Evolutionary conservation across 2,797 vertebrate species (phyloP).

Genomic region (Acanthurus lineatus): DNA sequence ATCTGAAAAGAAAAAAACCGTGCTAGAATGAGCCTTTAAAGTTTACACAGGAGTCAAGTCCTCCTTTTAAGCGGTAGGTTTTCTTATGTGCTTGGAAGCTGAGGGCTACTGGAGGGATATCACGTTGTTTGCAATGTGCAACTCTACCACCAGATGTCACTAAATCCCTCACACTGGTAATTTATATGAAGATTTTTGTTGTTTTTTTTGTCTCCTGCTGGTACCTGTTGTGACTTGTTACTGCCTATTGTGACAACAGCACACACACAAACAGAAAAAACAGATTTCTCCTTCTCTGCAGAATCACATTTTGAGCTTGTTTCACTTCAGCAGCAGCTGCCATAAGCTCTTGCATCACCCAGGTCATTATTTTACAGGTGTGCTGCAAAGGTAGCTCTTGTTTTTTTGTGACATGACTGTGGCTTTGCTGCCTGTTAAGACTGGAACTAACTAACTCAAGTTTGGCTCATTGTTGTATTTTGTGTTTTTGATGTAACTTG

Average conservation of each 20-base stretch:
- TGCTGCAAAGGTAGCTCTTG: neutral
- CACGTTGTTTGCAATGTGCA: too few relatives aligned
- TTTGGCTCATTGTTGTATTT: conserved; percentile 4
- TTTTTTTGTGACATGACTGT: neutral
- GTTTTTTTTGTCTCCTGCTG: too few relatives aligned
- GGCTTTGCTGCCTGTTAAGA: conserved; percentile 1
- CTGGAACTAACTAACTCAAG: conserved; percentile 12
- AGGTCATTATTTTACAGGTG: conserved; percentile 9
- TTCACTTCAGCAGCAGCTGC: neutral
- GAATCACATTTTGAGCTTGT: neutral
- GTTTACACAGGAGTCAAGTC: too few relatives aligned
- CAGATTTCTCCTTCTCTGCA: neutral
- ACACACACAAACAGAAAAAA: neutral
- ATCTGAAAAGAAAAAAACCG: too few relatives aligned
- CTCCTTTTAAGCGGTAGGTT: too few relatives aligned
- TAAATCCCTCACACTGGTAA: too few relatives aligned
- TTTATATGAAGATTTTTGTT: too few relatives aligned
- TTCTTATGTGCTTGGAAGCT: too few relatives aligned
- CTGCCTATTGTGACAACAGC: neutral
- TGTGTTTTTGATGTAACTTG: neutral
- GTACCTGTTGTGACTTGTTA: too few relatives aligned
- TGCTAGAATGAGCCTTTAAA: too few relatives aligned
- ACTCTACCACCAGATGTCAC: too few relatives aligned
- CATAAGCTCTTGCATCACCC: neutral
- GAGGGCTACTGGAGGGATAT: too few relatives aligned